Percentiles rank a stretch among this genome's conserved stretches.
These are phyloP conservation scores for Neocrepidodera transversa DNA, from an alignment of 2,888 invertebrate genomes.

Conservation along the genomic window DNA sequence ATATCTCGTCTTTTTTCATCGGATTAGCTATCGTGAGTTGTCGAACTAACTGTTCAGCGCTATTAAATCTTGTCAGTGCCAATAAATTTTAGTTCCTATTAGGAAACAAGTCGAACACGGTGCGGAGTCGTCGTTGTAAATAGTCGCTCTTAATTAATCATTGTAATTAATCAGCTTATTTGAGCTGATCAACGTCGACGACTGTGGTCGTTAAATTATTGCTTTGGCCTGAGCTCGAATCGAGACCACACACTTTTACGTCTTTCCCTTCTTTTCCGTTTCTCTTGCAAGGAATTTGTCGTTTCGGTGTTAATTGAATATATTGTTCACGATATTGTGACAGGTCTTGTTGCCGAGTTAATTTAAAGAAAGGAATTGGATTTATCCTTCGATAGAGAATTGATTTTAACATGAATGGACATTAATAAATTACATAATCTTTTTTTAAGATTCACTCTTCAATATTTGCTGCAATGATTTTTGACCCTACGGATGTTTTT, in stretches of 20 bases:
- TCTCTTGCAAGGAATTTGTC: not conserved
- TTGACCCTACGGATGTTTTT: too few relatives aligned
- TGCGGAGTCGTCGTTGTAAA: slow-evolving; percentile 33
- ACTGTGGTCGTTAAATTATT: slow-evolving; percentile 28
- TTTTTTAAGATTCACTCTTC: too few relatives aligned
- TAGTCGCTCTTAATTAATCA: slow-evolving; percentile 39
- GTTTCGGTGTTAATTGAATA: slow-evolving; percentile 1
- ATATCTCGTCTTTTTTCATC: slow-evolving; percentile 4
- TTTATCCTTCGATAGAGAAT: too few relatives aligned
- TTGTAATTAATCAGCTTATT: slow-evolving; percentile 39
- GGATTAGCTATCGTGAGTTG: slow-evolving; percentile 12
- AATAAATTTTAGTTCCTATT: slow-evolving; percentile 36
- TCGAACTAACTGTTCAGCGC: slow-evolving; percentile 24
- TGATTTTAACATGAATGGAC: too few relatives aligned
- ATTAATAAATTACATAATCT: too few relatives aligned
- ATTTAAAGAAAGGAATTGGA: too few relatives aligned
- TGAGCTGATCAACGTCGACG: slow-evolving; percentile 30
- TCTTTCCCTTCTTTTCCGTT: not conserved
- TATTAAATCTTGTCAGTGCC: slow-evolving; percentile 32
- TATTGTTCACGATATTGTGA: not conserved
- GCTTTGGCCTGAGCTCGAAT: slow-evolving; percentile 8
- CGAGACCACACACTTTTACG: slow-evolving; percentile 4
- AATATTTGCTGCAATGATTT: too few relatives aligned
- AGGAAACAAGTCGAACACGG: slow-evolving; percentile 34
- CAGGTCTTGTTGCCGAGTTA: not conserved